phyloP scores from a whole-genome alignment of 2,797 vertebrate genomes.

The Leptatherina wallacei region DNA sequence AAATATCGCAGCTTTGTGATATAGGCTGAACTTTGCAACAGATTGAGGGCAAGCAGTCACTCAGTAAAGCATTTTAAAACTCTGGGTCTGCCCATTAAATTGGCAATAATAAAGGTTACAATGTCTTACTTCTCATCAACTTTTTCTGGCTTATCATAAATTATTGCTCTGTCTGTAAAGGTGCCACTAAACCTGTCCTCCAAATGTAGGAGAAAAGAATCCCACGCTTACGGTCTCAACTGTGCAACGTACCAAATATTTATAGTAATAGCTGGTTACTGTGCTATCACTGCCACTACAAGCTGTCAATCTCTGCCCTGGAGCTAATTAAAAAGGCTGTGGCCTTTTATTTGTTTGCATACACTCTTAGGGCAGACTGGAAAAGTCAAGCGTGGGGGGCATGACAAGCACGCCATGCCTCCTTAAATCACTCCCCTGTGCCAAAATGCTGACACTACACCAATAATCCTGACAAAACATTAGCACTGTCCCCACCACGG shows the following conservation, averaged over 20 bases:
- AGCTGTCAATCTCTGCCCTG: conserved; percentile 83
- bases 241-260: conserved; percentile 81
- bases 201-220: conserved; percentile 48
- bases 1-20: conserved; percentile 43
- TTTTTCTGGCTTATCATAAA: conserved; percentile 51
- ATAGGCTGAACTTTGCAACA: conserved; percentile 52
- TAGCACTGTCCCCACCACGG: conserved; percentile 44
- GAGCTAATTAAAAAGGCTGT: conserved; percentile 82
- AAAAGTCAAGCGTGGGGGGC: conserved; percentile 72
- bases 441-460: conserved; percentile 78
- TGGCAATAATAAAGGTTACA: conserved; percentile 51
- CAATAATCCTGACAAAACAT: conserved; percentile 78
- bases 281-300: conserved; percentile 73
- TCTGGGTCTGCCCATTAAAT: conserved; percentile 42
- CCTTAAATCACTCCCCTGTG: conserved; percentile 82
- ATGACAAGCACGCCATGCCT: conserved; percentile 73
- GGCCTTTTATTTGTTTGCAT: conserved; percentile 79
- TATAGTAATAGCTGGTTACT: conserved; percentile 83
- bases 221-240: conserved; percentile 58
- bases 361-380: conserved; percentile 69
- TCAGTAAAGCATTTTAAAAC: conserved; percentile 55
- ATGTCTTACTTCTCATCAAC: conserved; percentile 39
- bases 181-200: conserved; percentile 37
- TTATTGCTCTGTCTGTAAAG: conserved; percentile 34
- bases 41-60: conserved; percentile 36